phyloP scores from a whole-genome alignment of 2,888 invertebrate genomes.

The Leucozona laternaria region DNA sequence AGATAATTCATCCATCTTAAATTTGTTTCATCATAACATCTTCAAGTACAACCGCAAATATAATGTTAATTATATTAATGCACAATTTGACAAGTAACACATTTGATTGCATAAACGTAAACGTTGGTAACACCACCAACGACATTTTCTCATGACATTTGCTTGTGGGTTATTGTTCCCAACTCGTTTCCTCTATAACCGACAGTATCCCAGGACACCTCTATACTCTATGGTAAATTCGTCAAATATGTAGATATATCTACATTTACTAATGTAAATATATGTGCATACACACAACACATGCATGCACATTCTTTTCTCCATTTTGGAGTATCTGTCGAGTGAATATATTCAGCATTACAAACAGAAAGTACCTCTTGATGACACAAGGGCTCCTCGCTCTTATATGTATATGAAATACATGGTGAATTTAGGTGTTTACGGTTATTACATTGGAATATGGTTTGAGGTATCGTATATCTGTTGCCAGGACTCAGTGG shows the following conservation, averaged over 20 bases:
- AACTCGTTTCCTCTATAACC: neutral
- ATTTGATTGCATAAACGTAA: constrained; percentile 61
- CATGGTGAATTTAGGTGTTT: constrained; percentile 39
- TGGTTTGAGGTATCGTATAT: constrained; percentile 9
- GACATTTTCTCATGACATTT: constrained; percentile 39
- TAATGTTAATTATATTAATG: constrained; percentile 52
- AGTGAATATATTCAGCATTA: constrained; percentile 13
- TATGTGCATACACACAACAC: neutral
- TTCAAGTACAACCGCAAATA: constrained; percentile 30
- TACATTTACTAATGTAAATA: neutral
- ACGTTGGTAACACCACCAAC: constrained; percentile 43
- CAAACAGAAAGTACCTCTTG: constrained; percentile 31
- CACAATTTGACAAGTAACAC: constrained; percentile 59
- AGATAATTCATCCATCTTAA: neutral
- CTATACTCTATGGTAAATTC: neutral
- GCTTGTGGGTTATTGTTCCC: constrained; percentile 11
- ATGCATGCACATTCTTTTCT: neutral
- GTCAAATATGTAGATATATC: neutral
- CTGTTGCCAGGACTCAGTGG: constrained; percentile 22
- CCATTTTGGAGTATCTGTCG: neutral
- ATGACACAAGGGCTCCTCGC: constrained; percentile 31
- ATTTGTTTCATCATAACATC: neutral
- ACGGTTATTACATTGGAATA: constrained; percentile 12
- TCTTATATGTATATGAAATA: constrained; percentile 12
- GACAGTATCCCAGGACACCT: neutral